Evolutionary conservation across 2,888 invertebrate species (phyloP), one percentile per base, ranked within the genome.

Genomic region (Coelopa pilipes): DNA sequence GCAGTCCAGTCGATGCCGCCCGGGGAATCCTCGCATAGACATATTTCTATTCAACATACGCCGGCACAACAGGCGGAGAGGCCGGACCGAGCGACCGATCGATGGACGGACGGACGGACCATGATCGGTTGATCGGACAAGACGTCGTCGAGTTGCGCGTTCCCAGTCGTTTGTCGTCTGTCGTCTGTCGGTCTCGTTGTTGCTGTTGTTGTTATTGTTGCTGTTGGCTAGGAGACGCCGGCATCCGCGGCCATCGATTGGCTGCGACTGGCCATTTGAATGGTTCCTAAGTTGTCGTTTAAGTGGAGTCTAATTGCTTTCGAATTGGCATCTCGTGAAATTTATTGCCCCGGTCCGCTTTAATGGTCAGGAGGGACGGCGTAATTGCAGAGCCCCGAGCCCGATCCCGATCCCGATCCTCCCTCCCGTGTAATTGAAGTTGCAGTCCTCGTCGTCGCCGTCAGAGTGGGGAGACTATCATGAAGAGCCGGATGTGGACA

Each of bases 281-380:
- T 69, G 55, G 69, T 69, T 57, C 69, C 59, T 55, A 69, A 69
- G 57, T 69, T 69, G 69, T 69, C 55, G 69, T 46, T 69, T 69
- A 69, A 69, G 46, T 69, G 69, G 69, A 69, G 57, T 46, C 69
- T 69, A 69, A 69, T 69, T 69, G 69, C 69, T 59, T 69, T 69
- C 46, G 69, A 69, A 69, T 69, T 59, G 69, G 46, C 59, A 69
- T 69, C 47, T 59, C 15, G 34, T 45, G 69, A 59, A 57, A 57
- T 69, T 69, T 66, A 66, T 66, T 49, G 21, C 65, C 12, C 50
- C 50, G 50, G 24, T 50, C 19, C 19, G 63, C 45, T 65, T 66
- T 50, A 49, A 66, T 49, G 15, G 19, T 34, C 34, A 11, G 47
- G 17, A 65, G 17, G 65, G 65, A 47, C 21, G 1, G 19, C 34